phyloP scores from a whole-genome alignment of 2,888 invertebrate genomes.

The Trachelus stipa region DNA sequence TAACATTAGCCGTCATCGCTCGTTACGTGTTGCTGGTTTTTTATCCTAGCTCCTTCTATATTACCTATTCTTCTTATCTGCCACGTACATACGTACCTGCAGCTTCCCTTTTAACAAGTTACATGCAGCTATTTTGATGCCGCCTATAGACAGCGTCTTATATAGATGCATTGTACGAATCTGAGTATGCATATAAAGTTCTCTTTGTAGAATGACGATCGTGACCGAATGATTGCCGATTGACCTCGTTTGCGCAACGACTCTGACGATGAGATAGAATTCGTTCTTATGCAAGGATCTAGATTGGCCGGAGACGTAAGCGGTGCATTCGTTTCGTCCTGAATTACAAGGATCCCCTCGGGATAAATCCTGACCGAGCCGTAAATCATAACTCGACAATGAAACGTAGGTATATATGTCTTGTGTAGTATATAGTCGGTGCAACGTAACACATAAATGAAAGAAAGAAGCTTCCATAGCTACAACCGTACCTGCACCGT shows the following conservation, averaged over 20 bases:
- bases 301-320: background rate
- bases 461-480: background rate
- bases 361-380: background rate
- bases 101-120: background rate
- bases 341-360: background rate
- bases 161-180: background rate
- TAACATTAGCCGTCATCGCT: slow-evolving; percentile 20
- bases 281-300: background rate
- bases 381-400: background rate
- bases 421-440: background rate
- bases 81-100: background rate
- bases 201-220: background rate
- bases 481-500: background rate
- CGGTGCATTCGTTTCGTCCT: background rate
- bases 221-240: background rate
- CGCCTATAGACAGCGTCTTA: too few species aligned
- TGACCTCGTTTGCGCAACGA: background rate
- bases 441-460: background rate
- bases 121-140: too few species aligned
- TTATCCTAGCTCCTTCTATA: background rate
- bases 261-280: background rate
- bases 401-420: background rate
- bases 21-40: slow-evolving; percentile 3
- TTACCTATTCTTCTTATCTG: background rate
- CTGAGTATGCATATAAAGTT: background rate